Percentiles rank a stretch among this genome's conserved stretches.
These are phyloP conservation scores for Pseudomugil gertrudae DNA, from an alignment of 2,797 vertebrate genomes.

Conservation along the genomic window DNA sequence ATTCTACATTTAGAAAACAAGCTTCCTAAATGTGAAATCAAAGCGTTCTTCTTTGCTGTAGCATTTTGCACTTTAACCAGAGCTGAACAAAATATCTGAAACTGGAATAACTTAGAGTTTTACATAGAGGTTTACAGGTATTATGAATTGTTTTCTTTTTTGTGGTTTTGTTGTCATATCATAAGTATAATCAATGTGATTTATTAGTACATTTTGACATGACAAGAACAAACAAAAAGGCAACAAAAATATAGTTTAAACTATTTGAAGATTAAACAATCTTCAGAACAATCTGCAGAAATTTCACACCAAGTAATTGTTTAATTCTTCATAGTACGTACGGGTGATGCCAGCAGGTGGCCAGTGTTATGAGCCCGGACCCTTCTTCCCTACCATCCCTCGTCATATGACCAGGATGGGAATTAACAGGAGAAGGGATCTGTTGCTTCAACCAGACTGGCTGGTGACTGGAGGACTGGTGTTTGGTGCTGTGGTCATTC, in stretches of 20 bases:
- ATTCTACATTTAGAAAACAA: too few relatives aligned
- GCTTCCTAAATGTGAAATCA: too few relatives aligned
- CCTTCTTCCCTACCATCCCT: conserved; percentile 86
- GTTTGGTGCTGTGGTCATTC: conserved; percentile 78
- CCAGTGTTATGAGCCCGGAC: conserved; percentile 86
- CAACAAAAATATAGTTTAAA: not conserved
- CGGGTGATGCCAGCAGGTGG: conserved; percentile 85
- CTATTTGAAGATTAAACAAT: not conserved
- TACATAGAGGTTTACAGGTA: not conserved
- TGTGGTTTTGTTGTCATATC: not conserved
- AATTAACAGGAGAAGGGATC: conserved; percentile 76
- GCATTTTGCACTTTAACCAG: not conserved
- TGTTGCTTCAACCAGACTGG: conserved; percentile 85
- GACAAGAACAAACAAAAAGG: too few relatives aligned
- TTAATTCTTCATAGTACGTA: conserved; percentile 79
- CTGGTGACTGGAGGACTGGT: conserved; percentile 77
- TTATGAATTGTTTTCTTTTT: not conserved
- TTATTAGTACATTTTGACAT: too few relatives aligned
- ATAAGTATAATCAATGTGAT: not conserved
- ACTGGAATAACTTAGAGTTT: not conserved
- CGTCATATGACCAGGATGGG: conserved; percentile 85
- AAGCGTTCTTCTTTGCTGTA: not conserved
- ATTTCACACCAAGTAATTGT: not conserved
- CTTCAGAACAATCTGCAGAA: not conserved
- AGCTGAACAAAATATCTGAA: not conserved